Evolutionary conservation across 2,113 vertebrate genomes (phyloP), one percentile per base, ranked within the genome.

Genomic region (Petroica traversi): DNA sequence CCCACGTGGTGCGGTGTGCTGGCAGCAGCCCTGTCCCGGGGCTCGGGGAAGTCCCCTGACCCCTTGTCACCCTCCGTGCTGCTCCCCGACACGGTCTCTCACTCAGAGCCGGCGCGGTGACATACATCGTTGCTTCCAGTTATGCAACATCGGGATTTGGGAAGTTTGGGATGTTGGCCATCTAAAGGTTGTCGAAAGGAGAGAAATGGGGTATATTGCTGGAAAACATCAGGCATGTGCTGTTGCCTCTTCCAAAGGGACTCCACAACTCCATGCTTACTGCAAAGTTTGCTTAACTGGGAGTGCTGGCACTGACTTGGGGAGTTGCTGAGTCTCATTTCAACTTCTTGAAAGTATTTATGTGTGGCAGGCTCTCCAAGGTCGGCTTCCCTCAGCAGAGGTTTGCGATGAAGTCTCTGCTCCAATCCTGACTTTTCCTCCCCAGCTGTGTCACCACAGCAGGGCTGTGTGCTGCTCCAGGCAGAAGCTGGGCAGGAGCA

Each of bases 91-190:
- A 5, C 3, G 72, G 15, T 49, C 36, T 62, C 57, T 51, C 2
- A 3, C 62, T 8, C 5, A 4, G 20, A 88, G 75, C 49, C 5
- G 0, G 40, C 2, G 4, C 1, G 4, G 62, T 82, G 90, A 43
- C 74, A 83, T 40, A 36, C 25, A 92, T 45, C 64, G 36, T 28
- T 29, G 49, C n/a, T 76, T 58, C 33, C 51, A 46, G 89, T 96
- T 96, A 92, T 1, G 54, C 94, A 91, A 87, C 61, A 0, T 25
- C 0, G 14, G 55, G 68, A 45, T 73, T 85, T 1, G n/a, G 78
- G 85, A 92, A 88, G 81, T 94, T 96, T 88, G 78, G 51, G 75
- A 40, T 85, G 57, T 80, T 93, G 75, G 78, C 88, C 43, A 4
- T 81, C 14, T 54, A 29, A 91, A 93, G 73, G 84, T 85, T 86